A percentile compares a stretch with the other conserved stretches of the same genome.
phyloP scores from a whole-genome alignment of 2,888 invertebrate genomes.

The Drosophila barbarae region DNA sequence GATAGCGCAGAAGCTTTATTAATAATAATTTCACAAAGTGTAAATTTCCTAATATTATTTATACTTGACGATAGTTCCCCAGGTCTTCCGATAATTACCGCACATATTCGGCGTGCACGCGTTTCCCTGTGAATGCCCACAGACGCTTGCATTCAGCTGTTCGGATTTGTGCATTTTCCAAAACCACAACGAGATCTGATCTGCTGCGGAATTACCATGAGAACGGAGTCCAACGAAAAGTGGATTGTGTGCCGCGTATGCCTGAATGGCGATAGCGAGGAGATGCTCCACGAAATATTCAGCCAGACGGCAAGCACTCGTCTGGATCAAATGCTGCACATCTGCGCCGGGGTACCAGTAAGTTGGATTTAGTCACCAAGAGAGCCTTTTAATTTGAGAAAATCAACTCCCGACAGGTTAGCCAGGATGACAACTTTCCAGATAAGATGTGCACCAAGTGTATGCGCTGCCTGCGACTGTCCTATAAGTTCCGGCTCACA shows the following conservation, averaged over 20 bases:
- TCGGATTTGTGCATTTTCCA: background rate
- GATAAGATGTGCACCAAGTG: conserved; percentile 76
- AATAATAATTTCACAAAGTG: background rate
- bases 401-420: conserved; percentile 54
- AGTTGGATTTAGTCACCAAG: conserved; percentile 22
- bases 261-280: conserved; percentile 55
- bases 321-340: conserved; percentile 75
- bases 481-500: conserved; percentile 72
- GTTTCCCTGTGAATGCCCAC: conserved; percentile 21
- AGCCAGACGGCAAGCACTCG: conserved; percentile 69
- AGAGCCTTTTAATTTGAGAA: background rate
- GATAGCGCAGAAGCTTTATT: background rate
- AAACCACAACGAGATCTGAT: background rate
- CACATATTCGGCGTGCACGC: background rate
- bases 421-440: conserved; percentile 72
- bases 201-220: conserved; percentile 51
- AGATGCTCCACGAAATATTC: conserved; percentile 70
- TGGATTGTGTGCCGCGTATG: conserved; percentile 77
- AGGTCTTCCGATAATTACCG: background rate
- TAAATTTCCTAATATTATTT: background rate
- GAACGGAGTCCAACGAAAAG: conserved; percentile 64
- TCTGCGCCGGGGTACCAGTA: conserved; percentile 77
- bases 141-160: conserved; percentile 40
- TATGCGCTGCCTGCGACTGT: conserved; percentile 63
- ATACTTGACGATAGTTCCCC: background rate